Evolutionary conservation across 2,113 vertebrate genomes (phyloP).

Genomic region (Paramormyrops kingsleyae): DNA sequence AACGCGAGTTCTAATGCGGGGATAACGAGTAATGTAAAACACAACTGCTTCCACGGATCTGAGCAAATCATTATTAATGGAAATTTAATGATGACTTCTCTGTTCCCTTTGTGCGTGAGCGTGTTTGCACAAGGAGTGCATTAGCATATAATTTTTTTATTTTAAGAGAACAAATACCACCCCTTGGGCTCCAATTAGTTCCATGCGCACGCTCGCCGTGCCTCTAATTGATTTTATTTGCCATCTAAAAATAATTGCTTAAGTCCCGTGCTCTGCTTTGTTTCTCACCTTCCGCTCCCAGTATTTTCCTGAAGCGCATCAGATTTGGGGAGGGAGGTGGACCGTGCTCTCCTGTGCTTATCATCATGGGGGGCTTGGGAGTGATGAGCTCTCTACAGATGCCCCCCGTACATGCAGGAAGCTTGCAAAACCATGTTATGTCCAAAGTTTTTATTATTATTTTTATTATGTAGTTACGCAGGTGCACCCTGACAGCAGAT

Average conservation of each 20-base stretch:
- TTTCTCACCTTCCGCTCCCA: slow-evolving; percentile 36
- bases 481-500: background rate
- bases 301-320: slow-evolving; percentile 8
- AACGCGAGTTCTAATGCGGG: background rate
- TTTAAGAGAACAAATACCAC: slow-evolving; percentile 72
- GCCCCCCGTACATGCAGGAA: background rate
- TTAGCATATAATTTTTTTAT: slow-evolving; percentile 68
- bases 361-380: background rate
- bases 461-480: background rate
- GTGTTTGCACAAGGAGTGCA: slow-evolving; percentile 56
- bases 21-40: background rate
- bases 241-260: slow-evolving; percentile 27
- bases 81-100: slow-evolving; percentile 52
- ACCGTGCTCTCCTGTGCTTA: background rate
- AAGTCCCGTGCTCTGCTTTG: slow-evolving; percentile 21
- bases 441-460: background rate
- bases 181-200: slow-evolving; percentile 74
- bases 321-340: background rate
- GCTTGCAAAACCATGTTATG: background rate
- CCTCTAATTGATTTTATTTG: slow-evolving; percentile 50
- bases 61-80: slow-evolving; percentile 57
- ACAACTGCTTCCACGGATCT: slow-evolving; percentile 31
- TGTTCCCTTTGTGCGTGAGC: slow-evolving; percentile 46
- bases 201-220: slow-evolving; percentile 63
- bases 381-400: background rate